Percentiles rank a stretch among this genome's conserved stretches.
These are phyloP conservation scores for Melanocharis versteri DNA, from an alignment of 2,113 vertebrate genomes.

Conservation along the genomic window DNA sequence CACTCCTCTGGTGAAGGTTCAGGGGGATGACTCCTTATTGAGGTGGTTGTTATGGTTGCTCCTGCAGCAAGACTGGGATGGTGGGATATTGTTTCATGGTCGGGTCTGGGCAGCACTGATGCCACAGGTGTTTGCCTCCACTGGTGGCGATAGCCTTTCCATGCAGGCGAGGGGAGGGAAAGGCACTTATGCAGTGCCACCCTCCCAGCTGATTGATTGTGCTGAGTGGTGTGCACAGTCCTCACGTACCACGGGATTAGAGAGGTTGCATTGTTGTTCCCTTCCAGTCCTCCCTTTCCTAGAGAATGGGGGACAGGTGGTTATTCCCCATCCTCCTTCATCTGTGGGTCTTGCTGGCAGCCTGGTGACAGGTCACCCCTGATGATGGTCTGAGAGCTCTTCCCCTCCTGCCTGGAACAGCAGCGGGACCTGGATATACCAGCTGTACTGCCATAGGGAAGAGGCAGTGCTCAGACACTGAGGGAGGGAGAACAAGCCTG, in stretches of 20 bases:
- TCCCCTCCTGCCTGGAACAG: background rate
- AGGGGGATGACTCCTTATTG: background rate
- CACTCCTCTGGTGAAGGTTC: background rate
- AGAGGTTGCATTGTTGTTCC: background rate
- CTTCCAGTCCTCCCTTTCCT: background rate
- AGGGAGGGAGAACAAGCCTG: constrained; percentile 19
- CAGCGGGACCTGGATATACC: background rate
- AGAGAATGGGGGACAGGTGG: fast-evolving
- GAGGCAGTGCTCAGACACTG: constrained; percentile 21
- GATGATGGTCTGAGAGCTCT: background rate
- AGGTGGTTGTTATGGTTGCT: background rate
- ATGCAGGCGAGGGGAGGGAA: background rate
- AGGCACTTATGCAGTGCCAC: background rate
- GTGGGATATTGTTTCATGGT: background rate
- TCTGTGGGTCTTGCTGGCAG: background rate
- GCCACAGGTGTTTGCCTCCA: constrained; percentile 26
- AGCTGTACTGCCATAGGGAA: constrained; percentile 40
- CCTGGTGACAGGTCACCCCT: background rate
- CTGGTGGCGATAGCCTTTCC: background rate
- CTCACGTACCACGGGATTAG: fast-evolving
- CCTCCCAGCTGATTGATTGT: background rate
- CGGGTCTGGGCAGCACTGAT: background rate
- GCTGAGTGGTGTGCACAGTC: background rate
- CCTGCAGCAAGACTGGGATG: background rate
- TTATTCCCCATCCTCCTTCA: background rate